phyloP scores from a whole-genome alignment of 2,113 vertebrate species.

The Tamias sibiricus region DNA sequence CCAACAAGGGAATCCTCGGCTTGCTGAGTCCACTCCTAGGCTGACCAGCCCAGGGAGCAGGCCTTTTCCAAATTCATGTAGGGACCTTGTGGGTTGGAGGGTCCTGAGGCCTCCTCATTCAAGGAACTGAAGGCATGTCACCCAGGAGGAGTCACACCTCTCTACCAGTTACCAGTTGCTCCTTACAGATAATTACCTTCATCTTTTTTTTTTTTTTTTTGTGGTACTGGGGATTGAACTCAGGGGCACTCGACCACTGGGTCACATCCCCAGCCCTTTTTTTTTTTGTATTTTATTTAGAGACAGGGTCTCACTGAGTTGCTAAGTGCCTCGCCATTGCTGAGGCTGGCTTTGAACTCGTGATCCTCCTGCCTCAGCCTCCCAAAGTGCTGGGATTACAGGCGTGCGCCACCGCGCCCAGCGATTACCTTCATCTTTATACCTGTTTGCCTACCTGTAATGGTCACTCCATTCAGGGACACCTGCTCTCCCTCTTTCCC shows the following conservation, averaged over 20 bases:
- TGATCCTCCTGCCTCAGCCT: no score
- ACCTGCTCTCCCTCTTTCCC: background rate
- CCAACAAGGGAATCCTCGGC: fast-evolving
- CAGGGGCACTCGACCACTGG: no score
- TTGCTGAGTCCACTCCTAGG: background rate
- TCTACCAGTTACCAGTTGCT: fast-evolving
- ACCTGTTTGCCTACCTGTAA: background rate
- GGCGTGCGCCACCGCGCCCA: no score
- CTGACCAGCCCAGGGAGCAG: no score
- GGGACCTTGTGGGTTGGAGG: fast-evolving
- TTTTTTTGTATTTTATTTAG: no score
- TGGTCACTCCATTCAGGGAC: background rate
- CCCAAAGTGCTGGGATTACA: no score
- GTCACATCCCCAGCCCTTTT: no score
- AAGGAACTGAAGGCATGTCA: fast-evolving
- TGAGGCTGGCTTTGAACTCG: no score
- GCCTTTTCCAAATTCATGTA: background rate
- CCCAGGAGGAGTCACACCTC: background rate
- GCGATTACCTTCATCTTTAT: background rate
- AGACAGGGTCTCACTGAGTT: no score
- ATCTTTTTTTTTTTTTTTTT: no score
- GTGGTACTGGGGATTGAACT: no score
- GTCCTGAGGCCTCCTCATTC: fast-evolving
- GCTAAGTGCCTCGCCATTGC: no score
- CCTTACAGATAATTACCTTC: background rate